These are phyloP conservation scores for Nannoperca obscura DNA, from an alignment of 2,797 vertebrate species.

Conservation along the genomic window DNA sequence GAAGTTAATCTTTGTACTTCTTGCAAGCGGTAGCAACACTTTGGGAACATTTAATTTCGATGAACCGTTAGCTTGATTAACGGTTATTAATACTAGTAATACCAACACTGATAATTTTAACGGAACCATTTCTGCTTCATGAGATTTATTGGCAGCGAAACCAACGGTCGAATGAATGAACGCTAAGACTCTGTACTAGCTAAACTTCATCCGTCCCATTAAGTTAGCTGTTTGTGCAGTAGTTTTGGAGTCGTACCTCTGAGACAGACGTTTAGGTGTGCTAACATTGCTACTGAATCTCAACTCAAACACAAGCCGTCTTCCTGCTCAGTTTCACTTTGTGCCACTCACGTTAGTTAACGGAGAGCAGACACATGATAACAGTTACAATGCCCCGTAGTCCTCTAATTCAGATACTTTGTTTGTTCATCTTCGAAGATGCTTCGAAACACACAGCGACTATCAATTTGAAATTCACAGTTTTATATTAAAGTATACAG, in stretches of 20 bases:
- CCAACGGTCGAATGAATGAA: slow-evolving; percentile 42
- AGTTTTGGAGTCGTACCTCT: not conserved
- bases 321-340: slow-evolving; percentile 44
- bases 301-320: slow-evolving; percentile 33
- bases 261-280: not conserved
- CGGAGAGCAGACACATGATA: slow-evolving; percentile 47
- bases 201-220: slow-evolving; percentile 37
- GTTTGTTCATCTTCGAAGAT: not conserved
- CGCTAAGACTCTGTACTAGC: slow-evolving; percentile 18
- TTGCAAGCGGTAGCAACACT: slow-evolving; percentile 93
- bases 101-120: slow-evolving; percentile 6
- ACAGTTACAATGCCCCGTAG: not conserved
- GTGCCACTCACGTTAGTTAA: slow-evolving; percentile 34
- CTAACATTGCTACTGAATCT: slow-evolving; percentile 36
- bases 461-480: not conserved
- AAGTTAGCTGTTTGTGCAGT: not conserved
- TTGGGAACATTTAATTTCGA: slow-evolving; percentile 94
- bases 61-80: slow-evolving; percentile 43
- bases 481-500: not conserved
- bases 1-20: slow-evolving; percentile 92
- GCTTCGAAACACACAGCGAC: not conserved
- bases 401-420: not conserved
- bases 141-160: slow-evolving; percentile 1
- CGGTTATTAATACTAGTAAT: slow-evolving; percentile 21
- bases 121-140: slow-evolving; percentile 61